phyloP scores from a whole-genome alignment of 2,888 invertebrate species.

The Calameuta idolon region DNA sequence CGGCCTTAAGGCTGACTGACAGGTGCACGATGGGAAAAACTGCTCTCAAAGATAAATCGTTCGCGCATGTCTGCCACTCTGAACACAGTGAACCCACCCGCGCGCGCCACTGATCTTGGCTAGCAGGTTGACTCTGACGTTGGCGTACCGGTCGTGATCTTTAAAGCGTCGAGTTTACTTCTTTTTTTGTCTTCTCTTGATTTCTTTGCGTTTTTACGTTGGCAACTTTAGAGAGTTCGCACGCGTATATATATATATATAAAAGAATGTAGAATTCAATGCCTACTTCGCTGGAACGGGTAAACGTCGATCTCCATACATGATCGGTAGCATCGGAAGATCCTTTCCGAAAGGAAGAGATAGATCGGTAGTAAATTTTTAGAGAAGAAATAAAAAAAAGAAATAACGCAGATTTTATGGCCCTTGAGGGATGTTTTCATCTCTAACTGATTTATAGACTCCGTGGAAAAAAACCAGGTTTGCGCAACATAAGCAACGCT shows the following conservation, averaged over 20 bases:
- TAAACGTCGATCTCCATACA: neutral
- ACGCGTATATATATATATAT: neutral
- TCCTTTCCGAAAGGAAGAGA: neutral
- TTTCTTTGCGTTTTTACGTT: neutral
- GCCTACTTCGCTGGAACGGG: neutral
- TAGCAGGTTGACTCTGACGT: neutral
- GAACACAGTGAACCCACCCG: neutral
- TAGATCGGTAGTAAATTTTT: neutral
- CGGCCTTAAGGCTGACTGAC: constrained; percentile 15
- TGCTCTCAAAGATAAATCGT: neutral
- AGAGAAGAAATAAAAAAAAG: neutral
- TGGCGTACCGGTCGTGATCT: neutral
- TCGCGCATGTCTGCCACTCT: neutral
- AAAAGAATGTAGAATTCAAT: neutral
- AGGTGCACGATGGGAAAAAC: neutral
- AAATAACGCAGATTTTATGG: neutral
- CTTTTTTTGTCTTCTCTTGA: neutral
- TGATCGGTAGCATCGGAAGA: neutral
- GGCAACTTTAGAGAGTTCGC: neutral
- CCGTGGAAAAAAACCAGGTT: neutral
- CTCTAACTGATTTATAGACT: neutral
- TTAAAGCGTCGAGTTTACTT: neutral
- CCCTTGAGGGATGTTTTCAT: neutral
- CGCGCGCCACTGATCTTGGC: neutral
- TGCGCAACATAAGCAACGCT: neutral